Evolutionary conservation across 2,888 invertebrate genomes (phyloP), one percentile per base, ranked within the genome.

Genomic region (Noctua comes): DNA sequence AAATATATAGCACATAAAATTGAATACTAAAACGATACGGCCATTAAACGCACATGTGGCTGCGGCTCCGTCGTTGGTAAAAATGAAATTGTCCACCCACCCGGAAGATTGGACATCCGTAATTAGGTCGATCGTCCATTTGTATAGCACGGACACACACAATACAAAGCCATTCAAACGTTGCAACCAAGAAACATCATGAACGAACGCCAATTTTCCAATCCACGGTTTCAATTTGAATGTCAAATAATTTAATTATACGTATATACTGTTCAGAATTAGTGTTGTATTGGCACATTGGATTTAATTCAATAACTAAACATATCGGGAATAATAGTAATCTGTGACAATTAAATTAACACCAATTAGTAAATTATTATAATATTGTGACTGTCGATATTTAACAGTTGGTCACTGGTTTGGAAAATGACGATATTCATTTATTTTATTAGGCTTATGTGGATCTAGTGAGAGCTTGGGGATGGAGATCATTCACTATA

Each of bases 401-500:
- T 83, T 64, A n/a, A 64, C 13, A 24, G 10, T 51, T 65, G 10
- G 21, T 46, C n/a, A 24, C 1, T 54, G 68, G 4, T 18, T 1
- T 8, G 43, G 66, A 68, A 76, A 72, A 21, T 40, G 11, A 70
- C 11, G 59, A 13, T 76, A 27, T 27, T 64, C 16, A 73, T 71
- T 85, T 83, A 31, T 92, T 94, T 85, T 95, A 99, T 85, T 95
- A 99, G 98, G 99, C 99, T 40, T 99, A 99, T 94, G 98, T 99
- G 85, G 99, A 99, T 95, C 97, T 99, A 85, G 98, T 99, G 64
- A 97, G 98, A 92, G 98, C 98, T 3, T 98, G 99, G 98, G 98
- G 98, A 81, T 99, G 99, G 99, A 98, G 98, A 94, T 98, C 98
- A n/a, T 99, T 99, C 93, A 99, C 99, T 46, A 99, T 99, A 90